phyloP scores from a whole-genome alignment of 2,113 vertebrate species.

The Dipodomys spectabilis region DNA sequence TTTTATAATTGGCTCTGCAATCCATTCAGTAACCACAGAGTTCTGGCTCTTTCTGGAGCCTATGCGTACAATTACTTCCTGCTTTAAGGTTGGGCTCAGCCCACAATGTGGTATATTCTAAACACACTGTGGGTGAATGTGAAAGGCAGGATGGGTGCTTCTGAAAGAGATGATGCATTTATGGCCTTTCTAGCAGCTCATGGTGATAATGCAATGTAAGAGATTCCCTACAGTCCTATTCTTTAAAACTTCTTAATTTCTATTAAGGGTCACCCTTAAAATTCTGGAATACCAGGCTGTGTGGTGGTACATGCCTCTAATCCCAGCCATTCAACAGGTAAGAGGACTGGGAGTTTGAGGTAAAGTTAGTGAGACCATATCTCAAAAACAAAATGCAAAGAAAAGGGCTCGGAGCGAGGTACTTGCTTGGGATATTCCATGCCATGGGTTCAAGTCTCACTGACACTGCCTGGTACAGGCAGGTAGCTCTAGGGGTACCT shows the following conservation, averaged over 20 bases:
- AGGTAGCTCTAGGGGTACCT: no score
- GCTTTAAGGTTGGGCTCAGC: background rate
- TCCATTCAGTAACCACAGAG: background rate
- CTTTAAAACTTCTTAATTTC: constrained; percentile 3
- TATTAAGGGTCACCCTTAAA: background rate
- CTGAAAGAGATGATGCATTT: background rate
- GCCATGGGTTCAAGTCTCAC: no score
- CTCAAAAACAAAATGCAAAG: no score
- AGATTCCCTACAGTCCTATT: background rate
- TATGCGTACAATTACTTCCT: background rate
- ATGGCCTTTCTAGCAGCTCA: background rate
- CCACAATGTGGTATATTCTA: background rate
- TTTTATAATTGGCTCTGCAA: constrained; percentile 48
- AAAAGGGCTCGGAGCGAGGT: no score
- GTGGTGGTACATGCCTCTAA: no score
- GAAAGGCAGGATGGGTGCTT: background rate
- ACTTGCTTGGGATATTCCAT: no score
- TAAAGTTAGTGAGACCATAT: no score
- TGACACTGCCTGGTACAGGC: background rate
- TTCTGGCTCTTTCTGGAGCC: background rate
- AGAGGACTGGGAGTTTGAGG: no score
- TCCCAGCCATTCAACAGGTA: no score
- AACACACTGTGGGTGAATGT: background rate
- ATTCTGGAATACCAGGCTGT: background rate
- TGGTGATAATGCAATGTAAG: background rate